Evolutionary conservation across 1,140 invertebrate genomes (phyloP), one percentile per base, ranked within the genome.

Genomic region (Eubasilissa regina): DNA sequence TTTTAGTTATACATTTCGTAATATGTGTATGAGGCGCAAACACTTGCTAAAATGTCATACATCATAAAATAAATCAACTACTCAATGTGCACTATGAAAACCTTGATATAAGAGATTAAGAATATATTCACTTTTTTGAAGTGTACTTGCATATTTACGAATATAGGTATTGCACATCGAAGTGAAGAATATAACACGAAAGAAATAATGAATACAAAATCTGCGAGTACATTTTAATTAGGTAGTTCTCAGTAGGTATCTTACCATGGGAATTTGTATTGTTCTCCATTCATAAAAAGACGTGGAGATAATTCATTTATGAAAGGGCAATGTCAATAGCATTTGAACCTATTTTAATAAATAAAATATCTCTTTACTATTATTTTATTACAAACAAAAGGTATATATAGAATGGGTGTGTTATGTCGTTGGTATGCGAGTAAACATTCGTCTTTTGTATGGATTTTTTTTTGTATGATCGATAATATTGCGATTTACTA

Each of bases 261-360:
- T 58, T 19, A 58, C 4, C 55, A 58, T 58, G 55, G 55, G 55
- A 58, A 58, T 7, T 58, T 58, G 17, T 58, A 58, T 58, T 58
- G 55, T 58, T 58, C 17, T 3, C 11, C 21, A 11, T 21, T 58
- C 21, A 58, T 11, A 58, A 58, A 58, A 58, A 58, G 4, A 7
- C 7, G 8, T 19, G 15, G 55, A 15, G 17, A 15, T 21, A 35
- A 15, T 58, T 58, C 10, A 64, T 25, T 13, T 13, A 43, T 64
- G 60, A 64, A 64, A 43, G 35, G 60, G 60, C 60, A 64, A 64
- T 64, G 60, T 64, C 60, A 64, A 64, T 64, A 44, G 9, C 60
- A 64, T 13, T 64, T 64, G n/a, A 13, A 64, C 13, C 4, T 64
- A 25, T 64, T 64, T 64, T 8, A 64, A 64, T 60, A 9, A 60